A percentile compares a stretch with the other conserved stretches of the same genome.
Evolutionary conservation across 2,797 vertebrate genomes (phyloP).

Genomic region (Melanotaenia maccullochi): DNA sequence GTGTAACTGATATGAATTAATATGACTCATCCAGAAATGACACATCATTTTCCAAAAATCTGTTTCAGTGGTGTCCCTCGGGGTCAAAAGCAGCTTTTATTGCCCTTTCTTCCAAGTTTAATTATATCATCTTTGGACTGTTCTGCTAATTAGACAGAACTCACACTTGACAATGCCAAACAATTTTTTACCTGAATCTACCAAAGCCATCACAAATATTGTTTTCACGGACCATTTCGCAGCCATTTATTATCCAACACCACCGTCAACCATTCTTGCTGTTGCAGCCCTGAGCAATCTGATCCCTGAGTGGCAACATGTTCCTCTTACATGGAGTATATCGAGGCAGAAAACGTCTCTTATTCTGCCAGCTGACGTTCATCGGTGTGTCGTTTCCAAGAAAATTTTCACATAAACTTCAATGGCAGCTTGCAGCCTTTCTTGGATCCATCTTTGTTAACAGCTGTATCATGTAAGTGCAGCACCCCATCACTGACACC

Average conservation of each 20-base stretch:
- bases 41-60: slow-evolving; percentile 53
- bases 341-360: slow-evolving; percentile 36
- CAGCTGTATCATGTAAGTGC: slow-evolving; percentile 72
- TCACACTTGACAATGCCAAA: slow-evolving; percentile 49
- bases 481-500: slow-evolving; percentile 62
- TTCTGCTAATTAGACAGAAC: slow-evolving; percentile 35
- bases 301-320: slow-evolving; percentile 55
- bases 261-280: slow-evolving; percentile 15
- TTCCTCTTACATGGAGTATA: slow-evolving; percentile 45
- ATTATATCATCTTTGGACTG: slow-evolving; percentile 47
- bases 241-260: slow-evolving; percentile 46
- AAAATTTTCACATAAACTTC: slow-evolving; percentile 49
- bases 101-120: slow-evolving; percentile 47
- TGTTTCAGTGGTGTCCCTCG: slow-evolving; percentile 30
- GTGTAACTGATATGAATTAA: slow-evolving; percentile 55
- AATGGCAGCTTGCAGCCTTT: slow-evolving; percentile 43
- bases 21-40: slow-evolving; percentile 64
- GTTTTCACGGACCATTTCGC: slow-evolving; percentile 47
- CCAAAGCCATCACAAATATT: slow-evolving; percentile 42
- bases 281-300: slow-evolving; percentile 32
- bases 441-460: slow-evolving; percentile 54
- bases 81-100: slow-evolving; percentile 53
- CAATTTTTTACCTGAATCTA: slow-evolving; percentile 43
- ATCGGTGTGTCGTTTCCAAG: slow-evolving; percentile 35
- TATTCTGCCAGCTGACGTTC: slow-evolving; percentile 46